phyloP scores from a whole-genome alignment of 2,113 vertebrate genomes.

The Leptobrachium leishanense region DNA sequence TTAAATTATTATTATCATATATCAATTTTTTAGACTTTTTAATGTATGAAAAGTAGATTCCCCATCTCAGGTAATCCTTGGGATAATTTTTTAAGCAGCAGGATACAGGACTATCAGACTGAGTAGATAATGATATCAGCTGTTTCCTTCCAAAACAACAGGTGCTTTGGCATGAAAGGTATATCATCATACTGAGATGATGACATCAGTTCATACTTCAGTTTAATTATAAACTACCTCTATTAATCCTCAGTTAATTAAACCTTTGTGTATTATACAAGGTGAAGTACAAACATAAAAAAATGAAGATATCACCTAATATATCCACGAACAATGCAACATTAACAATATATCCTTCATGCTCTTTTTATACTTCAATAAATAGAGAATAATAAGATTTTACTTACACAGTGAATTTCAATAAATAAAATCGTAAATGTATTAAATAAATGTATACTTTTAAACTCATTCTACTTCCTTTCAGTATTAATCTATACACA shows the following conservation, averaged over 20 bases:
- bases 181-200: slow-evolving; percentile 96
- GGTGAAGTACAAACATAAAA: slow-evolving; percentile 75
- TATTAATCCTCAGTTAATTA: slow-evolving; percentile 85
- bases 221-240: slow-evolving; percentile 97
- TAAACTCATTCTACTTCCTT: too few species aligned
- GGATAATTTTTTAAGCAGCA: slow-evolving; percentile 96
- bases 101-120: slow-evolving; percentile 92
- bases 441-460: too few species aligned
- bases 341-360: background rate
- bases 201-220: slow-evolving; percentile 97
- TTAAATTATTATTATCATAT: slow-evolving; percentile 33
- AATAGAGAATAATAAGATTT: too few species aligned
- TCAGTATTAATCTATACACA: too few species aligned
- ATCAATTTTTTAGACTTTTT: slow-evolving; percentile 50
- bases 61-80: slow-evolving; percentile 82
- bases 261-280: slow-evolving; percentile 74
- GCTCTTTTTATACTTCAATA: background rate
- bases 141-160: slow-evolving; percentile 99
- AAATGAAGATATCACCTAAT: slow-evolving; percentile 31
- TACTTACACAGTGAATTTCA: too few species aligned
- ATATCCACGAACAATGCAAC: slow-evolving; percentile 9
- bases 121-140: slow-evolving; percentile 99
- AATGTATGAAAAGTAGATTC: slow-evolving; percentile 71
- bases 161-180: slow-evolving; percentile 97
- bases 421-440: too few species aligned